phyloP scores from a whole-genome alignment of 2,797 vertebrate genomes.

The Periparus ater region DNA sequence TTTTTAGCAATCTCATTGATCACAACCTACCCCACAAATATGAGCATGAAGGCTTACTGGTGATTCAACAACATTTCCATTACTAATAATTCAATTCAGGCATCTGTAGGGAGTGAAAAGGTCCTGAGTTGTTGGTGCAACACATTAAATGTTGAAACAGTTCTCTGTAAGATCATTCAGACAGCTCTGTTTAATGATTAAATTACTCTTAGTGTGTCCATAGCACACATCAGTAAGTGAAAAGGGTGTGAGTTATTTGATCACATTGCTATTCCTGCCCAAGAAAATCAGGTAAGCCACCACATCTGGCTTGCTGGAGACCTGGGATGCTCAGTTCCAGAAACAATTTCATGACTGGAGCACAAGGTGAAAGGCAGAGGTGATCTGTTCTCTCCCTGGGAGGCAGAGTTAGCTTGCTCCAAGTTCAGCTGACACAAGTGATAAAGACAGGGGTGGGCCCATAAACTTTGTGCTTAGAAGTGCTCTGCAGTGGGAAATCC shows the following conservation, averaged over 20 bases:
- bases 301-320: neutral
- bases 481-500: neutral
- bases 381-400: neutral
- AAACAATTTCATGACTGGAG: neutral
- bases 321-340: neutral
- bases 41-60: neutral
- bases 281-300: neutral
- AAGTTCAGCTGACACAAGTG: neutral
- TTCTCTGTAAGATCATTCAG: neutral
- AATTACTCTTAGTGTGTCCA: neutral
- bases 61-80: neutral
- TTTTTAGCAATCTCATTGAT: neutral
- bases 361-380: neutral
- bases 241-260: neutral
- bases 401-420: neutral
- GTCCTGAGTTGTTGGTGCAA: neutral
- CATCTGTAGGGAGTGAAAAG: neutral
- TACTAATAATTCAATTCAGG: neutral
- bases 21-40: neutral
- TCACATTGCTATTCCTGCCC: neutral
- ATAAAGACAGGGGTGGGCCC: neutral
- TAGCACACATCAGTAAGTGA: neutral
- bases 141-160: neutral
- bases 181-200: neutral
- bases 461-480: neutral